A percentile compares a stretch with the other conserved stretches of the same genome.
Conservation (phyloP, 2,888 invertebrate species). For the Fragum fragum region DNA sequence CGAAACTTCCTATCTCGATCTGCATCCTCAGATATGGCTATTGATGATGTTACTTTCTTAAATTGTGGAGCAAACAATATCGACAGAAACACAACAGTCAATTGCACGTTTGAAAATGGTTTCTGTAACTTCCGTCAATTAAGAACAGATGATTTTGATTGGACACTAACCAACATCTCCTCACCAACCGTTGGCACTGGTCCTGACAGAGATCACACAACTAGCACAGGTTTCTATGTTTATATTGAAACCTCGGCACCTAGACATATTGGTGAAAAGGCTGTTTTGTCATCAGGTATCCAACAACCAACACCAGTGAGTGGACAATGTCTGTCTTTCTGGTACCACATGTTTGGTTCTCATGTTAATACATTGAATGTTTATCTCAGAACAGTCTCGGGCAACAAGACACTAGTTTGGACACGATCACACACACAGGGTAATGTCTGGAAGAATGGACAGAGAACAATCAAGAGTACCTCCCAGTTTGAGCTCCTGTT, state of each 20-base stretch:
- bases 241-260: slow-evolving; percentile 83
- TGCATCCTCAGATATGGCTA: slow-evolving; percentile 75
- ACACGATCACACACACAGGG: slow-evolving; percentile 78
- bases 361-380: slow-evolving; percentile 80
- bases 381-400: slow-evolving; percentile 67
- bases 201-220: slow-evolving; percentile 84
- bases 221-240: slow-evolving; percentile 82
- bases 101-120: slow-evolving; percentile 82
- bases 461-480: slow-evolving; percentile 69
- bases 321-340: slow-evolving; percentile 81
- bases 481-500: slow-evolving; percentile 79
- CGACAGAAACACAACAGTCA: slow-evolving; percentile 69
- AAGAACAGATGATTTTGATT: slow-evolving; percentile 82
- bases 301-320: slow-evolving; percentile 62
- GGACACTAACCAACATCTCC: slow-evolving; percentile 75
- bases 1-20: slow-evolving; percentile 55
- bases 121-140: slow-evolving; percentile 81
- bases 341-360: slow-evolving; percentile 85
- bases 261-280: slow-evolving; percentile 73
- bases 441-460: slow-evolving; percentile 78
- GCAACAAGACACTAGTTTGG: slow-evolving; percentile 75
- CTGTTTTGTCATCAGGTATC: slow-evolving; percentile 72
- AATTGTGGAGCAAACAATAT: slow-evolving; percentile 76
- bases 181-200: slow-evolving; percentile 80
- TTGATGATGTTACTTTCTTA: slow-evolving; percentile 80